Evolutionary conservation across 2,888 invertebrate species (phyloP).

Genomic region (Hartigia nigra): DNA sequence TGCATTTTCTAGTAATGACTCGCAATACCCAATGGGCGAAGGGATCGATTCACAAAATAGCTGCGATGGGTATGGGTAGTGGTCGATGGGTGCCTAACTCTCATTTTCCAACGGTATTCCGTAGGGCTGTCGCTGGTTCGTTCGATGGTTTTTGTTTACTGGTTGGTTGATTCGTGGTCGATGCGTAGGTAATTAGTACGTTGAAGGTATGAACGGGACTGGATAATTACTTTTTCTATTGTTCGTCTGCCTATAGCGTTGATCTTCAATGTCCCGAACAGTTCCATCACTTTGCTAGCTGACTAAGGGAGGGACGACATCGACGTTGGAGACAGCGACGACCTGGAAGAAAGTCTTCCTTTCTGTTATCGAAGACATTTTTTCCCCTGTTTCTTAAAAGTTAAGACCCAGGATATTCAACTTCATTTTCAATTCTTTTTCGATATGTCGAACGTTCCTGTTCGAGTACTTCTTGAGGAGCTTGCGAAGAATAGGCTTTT

Average conservation of each 20-base stretch:
- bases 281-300: not conserved
- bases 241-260: not conserved
- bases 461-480: not conserved
- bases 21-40: slow-evolving; percentile 35
- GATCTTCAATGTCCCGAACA: not conserved
- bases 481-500: not conserved
- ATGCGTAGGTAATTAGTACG: not conserved
- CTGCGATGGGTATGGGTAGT: not conserved
- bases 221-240: not conserved
- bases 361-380: not conserved
- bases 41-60: slow-evolving; percentile 34
- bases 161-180: not conserved
- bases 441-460: not conserved
- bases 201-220: not conserved
- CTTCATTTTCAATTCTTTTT: not conserved
- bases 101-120: not conserved
- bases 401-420: not conserved
- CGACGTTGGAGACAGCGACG: no score
- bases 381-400: not conserved
- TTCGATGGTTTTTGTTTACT: not conserved
- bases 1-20: slow-evolving; percentile 42
- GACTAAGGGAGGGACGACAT: not conserved
- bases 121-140: not conserved
- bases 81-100: not conserved
- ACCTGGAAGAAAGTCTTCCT: no score